Evolutionary conservation across 2,797 vertebrate species (phyloP).

Genomic region (Epinephelus coioides): DNA sequence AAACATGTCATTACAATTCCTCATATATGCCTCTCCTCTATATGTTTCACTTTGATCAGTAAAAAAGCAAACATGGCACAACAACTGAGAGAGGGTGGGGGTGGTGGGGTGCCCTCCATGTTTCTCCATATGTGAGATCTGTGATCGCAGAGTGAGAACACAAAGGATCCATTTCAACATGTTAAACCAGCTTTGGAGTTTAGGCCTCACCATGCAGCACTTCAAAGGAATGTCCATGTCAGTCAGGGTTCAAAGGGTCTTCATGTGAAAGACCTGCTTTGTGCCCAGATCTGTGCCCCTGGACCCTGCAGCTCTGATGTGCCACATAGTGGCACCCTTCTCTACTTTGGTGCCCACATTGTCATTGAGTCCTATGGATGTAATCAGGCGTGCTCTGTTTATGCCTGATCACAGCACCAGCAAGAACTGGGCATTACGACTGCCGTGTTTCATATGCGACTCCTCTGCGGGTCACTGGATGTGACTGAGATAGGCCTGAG

Average conservation of each 20-base stretch:
- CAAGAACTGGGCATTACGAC: slow-evolving; percentile 48
- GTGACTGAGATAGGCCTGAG: slow-evolving; percentile 62
- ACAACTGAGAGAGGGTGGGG: neutral
- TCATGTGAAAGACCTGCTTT: slow-evolving; percentile 66
- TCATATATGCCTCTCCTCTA: slow-evolving; percentile 27
- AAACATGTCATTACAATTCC: slow-evolving; percentile 74
- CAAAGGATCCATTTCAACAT: slow-evolving; percentile 69
- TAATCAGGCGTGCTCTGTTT: slow-evolving; percentile 79
- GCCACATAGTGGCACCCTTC: slow-evolving; percentile 68
- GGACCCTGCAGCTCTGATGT: slow-evolving; percentile 63
- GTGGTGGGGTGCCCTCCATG: neutral
- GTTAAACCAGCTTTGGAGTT: slow-evolving; percentile 57
- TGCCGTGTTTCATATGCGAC: slow-evolving; percentile 59
- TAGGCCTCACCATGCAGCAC: slow-evolving; percentile 47
- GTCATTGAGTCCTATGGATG: slow-evolving; percentile 70
- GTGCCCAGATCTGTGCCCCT: slow-evolving; percentile 64
- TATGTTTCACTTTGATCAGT: slow-evolving; percentile 51
- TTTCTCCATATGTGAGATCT: slow-evolving; percentile 33
- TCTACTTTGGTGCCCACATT: slow-evolving; percentile 77
- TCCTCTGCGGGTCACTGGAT: slow-evolving; percentile 65
- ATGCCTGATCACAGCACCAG: slow-evolving; percentile 68
- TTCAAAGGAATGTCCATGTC: slow-evolving; percentile 68
- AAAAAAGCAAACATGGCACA: slow-evolving; percentile 41
- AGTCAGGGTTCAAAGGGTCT: slow-evolving; percentile 68
- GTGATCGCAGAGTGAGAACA: slow-evolving; percentile 38